Evolutionary conservation across 1,140 invertebrate genomes (phyloP).

Genomic region (Uloborus diversus): DNA sequence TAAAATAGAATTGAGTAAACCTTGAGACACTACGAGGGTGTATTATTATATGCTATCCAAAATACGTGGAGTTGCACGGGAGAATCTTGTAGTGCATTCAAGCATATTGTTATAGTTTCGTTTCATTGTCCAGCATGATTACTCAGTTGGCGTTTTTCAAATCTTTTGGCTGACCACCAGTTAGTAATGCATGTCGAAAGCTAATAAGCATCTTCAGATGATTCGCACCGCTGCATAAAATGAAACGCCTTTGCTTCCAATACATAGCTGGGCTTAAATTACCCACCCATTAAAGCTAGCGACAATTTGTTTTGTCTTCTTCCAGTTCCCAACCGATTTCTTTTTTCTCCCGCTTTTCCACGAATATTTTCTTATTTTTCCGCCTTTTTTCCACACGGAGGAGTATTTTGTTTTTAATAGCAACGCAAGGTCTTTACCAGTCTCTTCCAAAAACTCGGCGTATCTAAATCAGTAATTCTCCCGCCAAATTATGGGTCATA

Average conservation of each 20-base stretch:
- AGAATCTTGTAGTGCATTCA: constrained; percentile 39
- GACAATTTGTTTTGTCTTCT: constrained; percentile 53
- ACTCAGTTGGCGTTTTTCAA: too few species aligned
- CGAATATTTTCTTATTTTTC: too few species aligned
- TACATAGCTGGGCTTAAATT: constrained; percentile 31
- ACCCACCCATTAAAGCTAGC: constrained; percentile 52
- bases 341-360: constrained; percentile 29
- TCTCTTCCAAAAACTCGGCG: constrained; percentile 11
- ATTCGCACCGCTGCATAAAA: constrained; percentile 42
- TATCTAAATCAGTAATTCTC: constrained; percentile 36
- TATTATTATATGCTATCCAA: too few species aligned
- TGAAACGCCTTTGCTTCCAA: constrained; percentile 19
- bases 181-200: constrained; percentile 46
- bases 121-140: too few species aligned
- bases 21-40: too few species aligned
- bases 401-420: constrained; percentile 46
- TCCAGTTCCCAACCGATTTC: not conserved
- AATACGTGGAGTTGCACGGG: too few species aligned
- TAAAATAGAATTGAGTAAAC: too few species aligned
- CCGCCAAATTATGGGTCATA: constrained; percentile 43
- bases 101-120: too few species aligned
- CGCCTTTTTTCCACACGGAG: not conserved
- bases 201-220: constrained; percentile 48
- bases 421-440: constrained; percentile 22
- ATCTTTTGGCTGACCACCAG: constrained; percentile 42